Base-by-base conservation (phyloP, 2,888 invertebrate genomes). In the Erynnis tages region DNA sequence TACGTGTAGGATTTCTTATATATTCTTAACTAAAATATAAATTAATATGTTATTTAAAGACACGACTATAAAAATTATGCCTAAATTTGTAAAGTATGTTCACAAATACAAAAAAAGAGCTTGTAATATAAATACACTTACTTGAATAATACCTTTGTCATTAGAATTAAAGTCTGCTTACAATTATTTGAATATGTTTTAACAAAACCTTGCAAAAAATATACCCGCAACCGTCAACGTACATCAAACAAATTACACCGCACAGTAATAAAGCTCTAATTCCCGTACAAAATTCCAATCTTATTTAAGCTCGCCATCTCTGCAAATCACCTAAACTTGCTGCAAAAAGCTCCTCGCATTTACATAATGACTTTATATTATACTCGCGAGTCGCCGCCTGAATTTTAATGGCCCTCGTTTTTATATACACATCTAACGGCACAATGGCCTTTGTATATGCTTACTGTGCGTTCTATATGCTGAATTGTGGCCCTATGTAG, bases 341-440 rank as follows among this genome's bases (percentile, higher is more conserved):
- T 65, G 71, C 72, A 79, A 78, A 83, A 84, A 76, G 72, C 73
- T 67, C 62, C 54, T 55, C 59, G 61, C 73, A 86, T 87, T 86
- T 86, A 75, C 86, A 86, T 87, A 87, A 88, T 86, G 81, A 85
- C 86, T 87, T 85, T 82, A 87, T 88, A 82, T 84, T 82, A 80
- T 80, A 81, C 74, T 68, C 67, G 68, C 63, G 73, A 62, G 66
- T 69, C 75, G 76, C 70, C 69, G 66, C 65, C 73, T 64, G 85
- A 82, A 87, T 88, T 80, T 85, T 82, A 86, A 87, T 83, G 79
- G 59, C 49, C 50, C 61, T 65, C 66, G 62, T 72, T 69, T 67
- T 63, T 61, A 60, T 63, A 59, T 54, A 61, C 60, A 64, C 34
- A 43, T 50, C 49, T 49, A 62, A 58, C 62, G 14, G 16, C 40